phyloP scores from a whole-genome alignment of 2,888 invertebrate species.

The Aplocera efformata region DNA sequence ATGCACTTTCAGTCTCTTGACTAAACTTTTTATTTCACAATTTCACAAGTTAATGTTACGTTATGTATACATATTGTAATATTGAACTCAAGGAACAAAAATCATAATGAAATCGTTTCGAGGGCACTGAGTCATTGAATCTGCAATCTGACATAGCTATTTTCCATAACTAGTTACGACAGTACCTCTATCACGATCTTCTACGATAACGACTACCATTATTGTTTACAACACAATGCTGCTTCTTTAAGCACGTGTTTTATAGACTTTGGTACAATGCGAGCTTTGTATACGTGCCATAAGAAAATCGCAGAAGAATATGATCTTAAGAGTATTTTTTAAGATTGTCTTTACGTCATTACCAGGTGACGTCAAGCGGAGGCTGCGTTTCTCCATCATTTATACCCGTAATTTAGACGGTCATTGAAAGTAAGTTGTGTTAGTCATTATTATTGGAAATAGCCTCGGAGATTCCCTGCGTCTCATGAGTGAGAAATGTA shows the following conservation, averaged over 20 bases:
- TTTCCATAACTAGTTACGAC: constrained; percentile 45
- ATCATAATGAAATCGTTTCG: constrained; percentile 24
- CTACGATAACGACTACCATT: constrained; percentile 2
- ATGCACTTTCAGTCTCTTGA: too few relatives aligned
- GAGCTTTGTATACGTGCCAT: not conserved
- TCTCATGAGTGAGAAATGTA: constrained; percentile 12
- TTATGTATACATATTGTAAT: too few relatives aligned
- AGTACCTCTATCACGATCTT: constrained; percentile 32
- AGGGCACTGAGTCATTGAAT: constrained; percentile 51
- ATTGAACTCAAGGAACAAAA: constrained; percentile 22
- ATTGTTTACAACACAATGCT: constrained; percentile 19
- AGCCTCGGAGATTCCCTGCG: constrained; percentile 41
- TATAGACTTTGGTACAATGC: not conserved
- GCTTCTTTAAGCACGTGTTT: not conserved
- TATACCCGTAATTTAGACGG: constrained; percentile 32
- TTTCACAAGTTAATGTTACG: too few relatives aligned
- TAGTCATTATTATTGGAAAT: constrained; percentile 32
- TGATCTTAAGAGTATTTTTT: too few relatives aligned
- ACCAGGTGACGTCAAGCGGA: constrained; percentile 41
- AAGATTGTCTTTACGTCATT: not conserved
- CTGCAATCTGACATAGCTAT: constrained; percentile 45
- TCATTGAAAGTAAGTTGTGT: constrained; percentile 21
- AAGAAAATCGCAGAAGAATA: not conserved
- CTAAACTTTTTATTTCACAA: too few relatives aligned
- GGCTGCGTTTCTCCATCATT: constrained; percentile 39